Evolutionary conservation across 2,113 vertebrate species (phyloP), one percentile per base, ranked within the genome.

Genomic region (Sander vitreus): DNA sequence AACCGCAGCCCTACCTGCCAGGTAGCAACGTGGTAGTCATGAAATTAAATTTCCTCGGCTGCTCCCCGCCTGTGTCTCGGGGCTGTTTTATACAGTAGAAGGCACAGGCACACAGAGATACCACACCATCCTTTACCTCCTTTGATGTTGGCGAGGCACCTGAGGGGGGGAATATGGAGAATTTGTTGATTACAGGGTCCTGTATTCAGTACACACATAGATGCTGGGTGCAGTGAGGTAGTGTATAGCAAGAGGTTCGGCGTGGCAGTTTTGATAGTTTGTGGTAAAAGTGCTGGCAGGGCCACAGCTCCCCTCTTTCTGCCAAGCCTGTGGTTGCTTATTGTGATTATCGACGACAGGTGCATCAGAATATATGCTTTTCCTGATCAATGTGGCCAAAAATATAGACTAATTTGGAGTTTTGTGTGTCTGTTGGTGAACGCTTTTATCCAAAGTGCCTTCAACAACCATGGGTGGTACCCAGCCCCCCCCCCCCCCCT

Each of bases 131-230:
- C 78, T 89, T 89, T 76, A 79, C 64, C 70, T 80, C 65, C 93
- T 95, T 94, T 95, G 93, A 94, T 93, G 94, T 94, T 57, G 55
- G 83, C 64, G 89, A 82, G 81, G 60, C 81, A 82, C 91, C 92
- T 76, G 60, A 74, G 91, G 89, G 74, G 19, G 27, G 55, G 65
- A 78, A 89, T 86, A 91, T 86, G 91, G 91, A 90, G 88, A 92
- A 87, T 81, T 67, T 85, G 85, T 80, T 84, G 89, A 92, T 92
- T 93, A 88, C 73, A 86, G 84, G 85, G 88, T 91, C 81, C 57
- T 62, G 84, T 89, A 94, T 94, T 93, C 89, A 77, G 87, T 67
- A 87, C 91, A 80, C 85, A 89, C 80, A 83, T 59, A 25, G 78
- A 75, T 73, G 73, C 57, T 48, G 76, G 50, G 54, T 81, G 87